These are phyloP conservation scores for Catagonus wagneri DNA, from an alignment of 2,113 vertebrate genomes.

Conservation along the genomic window DNA sequence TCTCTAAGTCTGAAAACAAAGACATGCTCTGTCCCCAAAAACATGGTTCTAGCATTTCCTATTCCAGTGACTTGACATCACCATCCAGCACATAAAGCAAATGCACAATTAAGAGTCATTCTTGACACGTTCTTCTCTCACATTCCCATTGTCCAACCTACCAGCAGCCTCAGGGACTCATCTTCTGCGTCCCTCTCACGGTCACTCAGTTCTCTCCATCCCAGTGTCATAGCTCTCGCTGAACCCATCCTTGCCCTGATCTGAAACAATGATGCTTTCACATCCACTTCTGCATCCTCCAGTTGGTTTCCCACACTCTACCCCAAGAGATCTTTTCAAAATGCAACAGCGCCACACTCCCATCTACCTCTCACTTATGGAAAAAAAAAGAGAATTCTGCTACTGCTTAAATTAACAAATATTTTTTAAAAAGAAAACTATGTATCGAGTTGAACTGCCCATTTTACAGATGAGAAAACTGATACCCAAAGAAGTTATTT, in stretches of 20 bases:
- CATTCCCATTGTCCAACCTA: neutral
- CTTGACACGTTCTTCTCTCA: neutral
- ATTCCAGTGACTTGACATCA: neutral
- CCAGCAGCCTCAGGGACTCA: neutral
- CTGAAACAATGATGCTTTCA: neutral
- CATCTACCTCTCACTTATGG: neutral
- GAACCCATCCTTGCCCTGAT: neutral
- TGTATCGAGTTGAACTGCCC: neutral
- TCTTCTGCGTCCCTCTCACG: fast-evolving
- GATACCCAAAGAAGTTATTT: neutral
- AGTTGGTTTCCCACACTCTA: neutral
- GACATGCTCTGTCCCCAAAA: neutral
- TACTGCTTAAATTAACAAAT: constrained; percentile 33
- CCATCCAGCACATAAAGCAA: neutral
- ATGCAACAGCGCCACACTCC: neutral
- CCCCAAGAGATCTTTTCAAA: neutral
- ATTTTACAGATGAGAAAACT: neutral
- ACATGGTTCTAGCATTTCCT: neutral
- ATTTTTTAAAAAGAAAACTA: neutral
- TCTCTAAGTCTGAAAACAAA: neutral
- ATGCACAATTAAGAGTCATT: neutral
- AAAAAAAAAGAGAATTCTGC: neutral
- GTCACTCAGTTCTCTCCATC: neutral
- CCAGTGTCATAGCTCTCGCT: neutral
- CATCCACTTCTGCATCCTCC: neutral